phyloP scores from a whole-genome alignment of 2,113 vertebrate species.

The Channa maculata region DNA sequence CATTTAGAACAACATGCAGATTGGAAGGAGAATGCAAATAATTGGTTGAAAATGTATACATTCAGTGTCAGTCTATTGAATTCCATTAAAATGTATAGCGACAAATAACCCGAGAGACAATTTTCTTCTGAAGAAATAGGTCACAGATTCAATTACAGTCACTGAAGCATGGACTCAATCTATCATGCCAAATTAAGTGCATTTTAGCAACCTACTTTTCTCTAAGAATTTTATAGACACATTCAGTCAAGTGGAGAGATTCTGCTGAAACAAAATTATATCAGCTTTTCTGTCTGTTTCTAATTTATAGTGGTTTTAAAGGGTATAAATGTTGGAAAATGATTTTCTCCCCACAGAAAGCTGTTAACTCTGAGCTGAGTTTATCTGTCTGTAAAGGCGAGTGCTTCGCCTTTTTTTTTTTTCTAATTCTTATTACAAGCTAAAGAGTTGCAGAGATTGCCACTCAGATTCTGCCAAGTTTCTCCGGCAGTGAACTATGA shows the following conservation, averaged over 20 bases:
- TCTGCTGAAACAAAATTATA: conserved; percentile 88
- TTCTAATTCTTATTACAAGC: conserved; percentile 68
- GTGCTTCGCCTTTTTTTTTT: conserved; percentile 44
- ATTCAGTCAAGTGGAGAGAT: conserved; percentile 94
- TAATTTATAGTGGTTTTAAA: conserved; percentile 77
- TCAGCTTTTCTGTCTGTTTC: conserved; percentile 65
- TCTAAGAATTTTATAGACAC: conserved; percentile 99
- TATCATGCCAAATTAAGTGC: conserved; percentile 99
- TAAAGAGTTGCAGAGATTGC: conserved; percentile 56
- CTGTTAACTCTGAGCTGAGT: conserved; percentile 70
- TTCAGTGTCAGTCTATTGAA: conserved; percentile 95
- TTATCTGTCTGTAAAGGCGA: conserved; percentile 71
- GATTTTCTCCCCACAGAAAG: conserved; percentile 68
- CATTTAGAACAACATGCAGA: conserved; percentile 83
- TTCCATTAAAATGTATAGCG: conserved; percentile 98
- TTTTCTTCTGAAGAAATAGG: conserved; percentile 99
- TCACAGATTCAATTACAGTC: conserved; percentile 99
- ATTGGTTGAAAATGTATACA: conserved; percentile 91
- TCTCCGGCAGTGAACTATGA: conserved; percentile 25
- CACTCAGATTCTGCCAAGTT: conserved; percentile 37
- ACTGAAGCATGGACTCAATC: conserved; percentile 99
- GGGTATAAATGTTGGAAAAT: conserved; percentile 76
- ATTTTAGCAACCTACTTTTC: conserved; percentile 99
- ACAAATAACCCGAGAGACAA: conserved; percentile 98
- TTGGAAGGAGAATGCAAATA: conserved; percentile 90